Conservation (phyloP, 2,113 vertebrate species). For the Calonectris borealis region DNA sequence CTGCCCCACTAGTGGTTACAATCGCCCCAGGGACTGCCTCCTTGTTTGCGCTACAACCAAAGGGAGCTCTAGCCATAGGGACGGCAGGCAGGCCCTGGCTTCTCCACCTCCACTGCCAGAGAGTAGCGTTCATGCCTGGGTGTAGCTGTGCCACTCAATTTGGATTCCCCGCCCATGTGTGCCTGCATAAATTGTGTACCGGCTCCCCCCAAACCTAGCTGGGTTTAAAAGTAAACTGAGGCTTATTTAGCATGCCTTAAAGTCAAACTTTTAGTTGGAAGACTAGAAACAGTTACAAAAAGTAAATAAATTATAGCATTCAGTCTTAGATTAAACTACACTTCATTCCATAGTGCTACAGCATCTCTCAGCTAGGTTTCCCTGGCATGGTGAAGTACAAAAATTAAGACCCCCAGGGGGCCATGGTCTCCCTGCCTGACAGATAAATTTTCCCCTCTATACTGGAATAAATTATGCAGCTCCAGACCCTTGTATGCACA, state of each 20-base stretch:
- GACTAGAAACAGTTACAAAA: not conserved
- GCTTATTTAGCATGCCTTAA: not conserved
- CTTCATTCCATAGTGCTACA: not conserved
- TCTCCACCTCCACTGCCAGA: not conserved
- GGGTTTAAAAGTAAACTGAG: not conserved
- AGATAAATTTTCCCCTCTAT: not conserved
- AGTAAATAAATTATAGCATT: not conserved
- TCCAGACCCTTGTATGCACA: not conserved
- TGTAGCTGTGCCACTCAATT: fast-evolving
- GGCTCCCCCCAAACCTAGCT: not conserved
- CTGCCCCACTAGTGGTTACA: not conserved
- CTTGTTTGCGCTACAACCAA: not conserved
- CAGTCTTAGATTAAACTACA: not conserved
- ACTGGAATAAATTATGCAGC: not conserved
- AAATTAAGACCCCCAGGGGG: not conserved
- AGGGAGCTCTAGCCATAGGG: not conserved
- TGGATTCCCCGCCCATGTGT: fast-evolving
- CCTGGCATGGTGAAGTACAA: not conserved
- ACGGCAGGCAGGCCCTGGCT: not conserved
- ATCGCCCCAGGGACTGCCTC: not conserved
- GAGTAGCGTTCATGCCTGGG: not conserved
- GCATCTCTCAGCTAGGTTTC: not conserved
- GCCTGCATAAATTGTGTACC: not conserved
- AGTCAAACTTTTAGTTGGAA: not conserved
- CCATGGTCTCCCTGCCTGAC: not conserved